Evolutionary conservation across 2,797 vertebrate species (phyloP), one percentile per base, ranked within the genome.

Genomic region (Steatocranus sp.): DNA sequence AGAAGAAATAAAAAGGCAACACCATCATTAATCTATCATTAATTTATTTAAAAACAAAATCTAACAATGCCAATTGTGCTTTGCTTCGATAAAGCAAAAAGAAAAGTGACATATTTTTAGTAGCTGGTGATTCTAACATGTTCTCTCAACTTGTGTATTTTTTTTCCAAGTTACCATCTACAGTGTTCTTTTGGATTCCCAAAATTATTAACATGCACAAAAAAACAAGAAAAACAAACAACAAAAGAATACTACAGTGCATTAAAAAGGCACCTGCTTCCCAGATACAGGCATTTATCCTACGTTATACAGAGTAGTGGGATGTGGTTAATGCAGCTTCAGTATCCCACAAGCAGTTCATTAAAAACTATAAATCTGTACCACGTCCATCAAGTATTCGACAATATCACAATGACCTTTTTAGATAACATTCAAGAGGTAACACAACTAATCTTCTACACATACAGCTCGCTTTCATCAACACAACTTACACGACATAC

Each of bases 21-120:
- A 46, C 25, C 8, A 51, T 66, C 84, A 84, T 89, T 93, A 90
- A 75, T 93, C 93, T 91, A 94, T 90, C 51, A 89, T 92, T 93
- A 87, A 94, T 95, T 96, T 96, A 95, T 95, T 96, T 93, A 91
- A 95, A 95, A 95, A 94, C 87, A 94, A 87, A 89, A 89, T 75
- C 83, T 90, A 91, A 76, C 92, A 84, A 94, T 93, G 91, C 93
- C 93, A 94, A 86, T 91, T 94, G 95, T 95, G 94, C 94, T 94
- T 94, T 90, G 88, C 87, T 87, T 79, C 9, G 12, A 81, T 78
- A 87, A 87, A 94, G 94, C 93, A 90, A 89, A 46, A 93, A 92
- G 83, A 88, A 86, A 92, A 84, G 81, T 87, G 76, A 81, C 86
- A 79, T 73, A 80, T 48, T 82, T 85, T 89, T 83, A 91, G 82